A percentile compares a stretch with the other conserved stretches of the same genome.
These are phyloP conservation scores for Carlito syrichta DNA, from an alignment of 2,113 vertebrate genomes.

Conservation along the genomic window DNA sequence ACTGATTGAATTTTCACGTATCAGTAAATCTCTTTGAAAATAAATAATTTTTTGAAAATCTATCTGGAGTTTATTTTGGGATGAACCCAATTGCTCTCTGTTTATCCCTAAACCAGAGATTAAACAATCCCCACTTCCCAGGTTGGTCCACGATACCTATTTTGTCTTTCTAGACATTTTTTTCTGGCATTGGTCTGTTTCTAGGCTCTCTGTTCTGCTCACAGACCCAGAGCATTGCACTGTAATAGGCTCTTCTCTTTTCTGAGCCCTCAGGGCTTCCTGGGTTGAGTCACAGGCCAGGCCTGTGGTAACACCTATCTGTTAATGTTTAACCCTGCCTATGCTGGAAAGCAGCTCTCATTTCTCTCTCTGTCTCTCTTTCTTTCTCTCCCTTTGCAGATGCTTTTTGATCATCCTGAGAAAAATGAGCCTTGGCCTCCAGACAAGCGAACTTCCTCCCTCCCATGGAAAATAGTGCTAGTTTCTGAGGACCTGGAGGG, in stretches of 20 bases:
- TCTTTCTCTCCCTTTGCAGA: slow-evolving; percentile 37
- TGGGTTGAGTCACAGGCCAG: background rate
- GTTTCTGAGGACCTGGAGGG: slow-evolving; percentile 19
- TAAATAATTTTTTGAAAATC: background rate
- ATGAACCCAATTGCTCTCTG: background rate
- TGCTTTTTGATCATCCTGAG: slow-evolving; percentile 56
- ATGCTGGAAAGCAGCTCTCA: background rate
- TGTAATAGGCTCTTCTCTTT: background rate
- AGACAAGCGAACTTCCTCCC: slow-evolving; percentile 29
- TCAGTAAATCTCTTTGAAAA: slow-evolving; percentile 35
- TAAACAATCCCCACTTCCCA: background rate
- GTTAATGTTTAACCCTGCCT: slow-evolving; percentile 64
- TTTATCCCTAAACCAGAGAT: background rate
- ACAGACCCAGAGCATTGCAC: background rate
- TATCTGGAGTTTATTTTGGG: background rate
- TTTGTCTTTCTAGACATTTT: background rate
- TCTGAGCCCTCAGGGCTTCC: background rate
- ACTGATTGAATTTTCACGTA: background rate
- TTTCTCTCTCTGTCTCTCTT: no score
- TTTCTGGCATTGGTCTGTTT: background rate
- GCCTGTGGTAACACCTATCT: background rate
- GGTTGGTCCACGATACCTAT: background rate
- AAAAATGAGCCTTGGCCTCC: slow-evolving; percentile 62
- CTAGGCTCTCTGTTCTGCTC: background rate
- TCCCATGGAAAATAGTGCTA: slow-evolving; percentile 32